Percentiles rank a stretch among this genome's conserved stretches.
Evolutionary conservation across 2,797 vertebrate genomes (phyloP).

Genomic region (Sebastes diploproa): DNA sequence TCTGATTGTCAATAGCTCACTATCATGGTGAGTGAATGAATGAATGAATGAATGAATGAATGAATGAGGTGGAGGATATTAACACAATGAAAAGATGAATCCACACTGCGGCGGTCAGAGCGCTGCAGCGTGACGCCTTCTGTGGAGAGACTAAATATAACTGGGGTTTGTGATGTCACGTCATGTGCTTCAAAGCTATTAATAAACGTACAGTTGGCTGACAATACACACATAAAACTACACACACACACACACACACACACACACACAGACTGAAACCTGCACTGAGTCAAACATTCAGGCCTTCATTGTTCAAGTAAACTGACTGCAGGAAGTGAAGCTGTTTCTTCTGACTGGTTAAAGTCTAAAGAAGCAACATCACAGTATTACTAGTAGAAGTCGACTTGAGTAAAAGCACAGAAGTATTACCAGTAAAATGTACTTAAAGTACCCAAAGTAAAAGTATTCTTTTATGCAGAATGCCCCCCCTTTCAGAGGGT

Average conservation of each 20-base stretch:
- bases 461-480: fast-evolving
- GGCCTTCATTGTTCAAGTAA: no score
- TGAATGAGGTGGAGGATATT: neutral
- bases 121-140: slow-evolving; percentile 11
- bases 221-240: neutral
- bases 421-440: neutral
- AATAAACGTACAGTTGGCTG: slow-evolving; percentile 43
- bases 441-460: neutral
- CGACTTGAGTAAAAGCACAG: neutral
- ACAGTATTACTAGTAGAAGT: neutral
- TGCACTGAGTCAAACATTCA: neutral
- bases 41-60: neutral
- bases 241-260: neutral
- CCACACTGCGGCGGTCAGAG: neutral
- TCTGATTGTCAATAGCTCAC: no score
- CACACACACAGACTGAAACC: neutral
- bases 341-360: neutral
- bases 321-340: neutral
- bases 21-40: no score
- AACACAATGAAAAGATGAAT: neutral
- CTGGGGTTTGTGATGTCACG: slow-evolving; percentile 13
- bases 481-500: neutral
- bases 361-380: neutral
- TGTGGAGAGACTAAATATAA: slow-evolving; percentile 53
- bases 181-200: slow-evolving; percentile 43